A percentile compares a stretch with the other conserved stretches of the same genome.
These are phyloP conservation scores for Daktulosphaira vitifoliae DNA, from an alignment of 1,140 invertebrate species.

Conservation along the genomic window DNA sequence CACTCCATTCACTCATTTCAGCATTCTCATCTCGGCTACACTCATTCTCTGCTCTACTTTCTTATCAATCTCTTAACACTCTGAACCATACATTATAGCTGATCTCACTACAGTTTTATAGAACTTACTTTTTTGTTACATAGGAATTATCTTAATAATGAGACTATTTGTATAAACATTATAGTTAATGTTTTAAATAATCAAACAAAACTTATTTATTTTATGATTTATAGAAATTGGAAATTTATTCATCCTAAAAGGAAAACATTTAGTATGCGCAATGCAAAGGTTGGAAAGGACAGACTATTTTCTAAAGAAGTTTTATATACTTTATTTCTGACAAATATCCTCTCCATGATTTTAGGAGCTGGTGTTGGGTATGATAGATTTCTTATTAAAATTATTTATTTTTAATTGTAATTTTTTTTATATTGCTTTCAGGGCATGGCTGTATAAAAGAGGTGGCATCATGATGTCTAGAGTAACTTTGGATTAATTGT, in stretches of 20 bases:
- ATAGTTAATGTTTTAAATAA: not conserved
- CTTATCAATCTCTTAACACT: too few relatives aligned
- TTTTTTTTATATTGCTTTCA: conserved; percentile 14
- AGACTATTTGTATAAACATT: not conserved
- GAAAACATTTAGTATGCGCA: conserved; percentile 63
- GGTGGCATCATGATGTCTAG: conserved; percentile 23
- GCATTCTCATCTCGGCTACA: too few relatives aligned
- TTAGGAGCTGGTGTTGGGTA: conserved; percentile 85
- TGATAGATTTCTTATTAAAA: conserved; percentile 38
- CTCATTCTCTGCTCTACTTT: too few relatives aligned
- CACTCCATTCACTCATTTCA: too few relatives aligned
- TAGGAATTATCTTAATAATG: too few relatives aligned
- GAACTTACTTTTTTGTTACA: too few relatives aligned
- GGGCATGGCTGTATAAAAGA: conserved; percentile 22
- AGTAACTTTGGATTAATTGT: conserved; percentile 11
- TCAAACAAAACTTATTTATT: too few relatives aligned
- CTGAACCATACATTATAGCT: too few relatives aligned
- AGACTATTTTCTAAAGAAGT: conserved; percentile 81
- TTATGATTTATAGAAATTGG: conserved; percentile 56
- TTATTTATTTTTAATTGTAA: not conserved
- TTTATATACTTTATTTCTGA: conserved; percentile 78
- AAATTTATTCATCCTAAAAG: conserved; percentile 63
- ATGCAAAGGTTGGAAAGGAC: conserved; percentile 67
- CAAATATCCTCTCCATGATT: conserved; percentile 78
- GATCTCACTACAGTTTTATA: too few relatives aligned